Evolutionary conservation across 2,113 vertebrate genomes (phyloP), one percentile per base, ranked within the genome.

Genomic region (Jacana jacana): DNA sequence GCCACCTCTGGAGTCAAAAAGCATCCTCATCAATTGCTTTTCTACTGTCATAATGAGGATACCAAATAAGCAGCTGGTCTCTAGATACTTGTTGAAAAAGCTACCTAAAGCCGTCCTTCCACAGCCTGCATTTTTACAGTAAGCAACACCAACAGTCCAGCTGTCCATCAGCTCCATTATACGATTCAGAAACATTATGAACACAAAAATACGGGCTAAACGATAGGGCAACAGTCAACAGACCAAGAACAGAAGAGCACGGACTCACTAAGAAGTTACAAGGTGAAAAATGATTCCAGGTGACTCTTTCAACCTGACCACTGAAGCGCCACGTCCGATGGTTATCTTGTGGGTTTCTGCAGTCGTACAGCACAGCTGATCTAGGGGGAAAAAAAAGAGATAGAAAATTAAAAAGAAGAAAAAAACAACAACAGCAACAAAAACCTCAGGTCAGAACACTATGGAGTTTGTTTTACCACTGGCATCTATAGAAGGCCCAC

Each of bases 271-370:
- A 97, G 97, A 99, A 99, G 95, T 99, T 98, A 77, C 98, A 99
- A 9, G 99, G 99, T 31, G 99, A 99, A 81, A 99, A 99, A 91
- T 99, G 99, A 96, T 99, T 98, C 99, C 99, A 99, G 8, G 97
- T 97, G 27, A 99, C 97, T 69, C 99, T 98, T 96, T 99, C 99
- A 39, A 99, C 99, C 93, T 99, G 98, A 11, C 99, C 99, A 10
- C 99, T 99, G 55, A 99, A 99, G 17, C 99, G 95, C 99, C 99
- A 99, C 27, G 98, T 96, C 8, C 99, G 98, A 73, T 98, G 97
- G 93, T 97, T 99, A 52, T 98, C 97, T 35, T 99, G 98, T 8
- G 99, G 99, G 96, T 97, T 99, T 28, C 99, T 98, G 93, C 99
- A 99, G 92, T 99, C 99, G 0, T 99, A 99, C 77, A 99, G 97